Percentiles rank a stretch among this genome's conserved stretches.
These are phyloP conservation scores for Oreortyx pictus DNA, from an alignment of 2,797 vertebrate species.

Conservation along the genomic window DNA sequence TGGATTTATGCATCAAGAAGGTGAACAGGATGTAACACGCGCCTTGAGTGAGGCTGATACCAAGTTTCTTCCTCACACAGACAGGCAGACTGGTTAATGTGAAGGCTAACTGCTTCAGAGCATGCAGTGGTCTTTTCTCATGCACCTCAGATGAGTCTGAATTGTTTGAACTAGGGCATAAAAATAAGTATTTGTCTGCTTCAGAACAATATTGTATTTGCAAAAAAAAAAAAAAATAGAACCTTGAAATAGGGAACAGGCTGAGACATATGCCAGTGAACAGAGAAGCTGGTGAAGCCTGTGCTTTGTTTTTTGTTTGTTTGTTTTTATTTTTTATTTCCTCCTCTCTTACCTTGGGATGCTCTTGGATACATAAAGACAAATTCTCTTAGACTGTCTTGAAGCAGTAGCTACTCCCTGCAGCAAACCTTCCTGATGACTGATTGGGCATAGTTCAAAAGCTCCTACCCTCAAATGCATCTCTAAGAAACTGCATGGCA, in stretches of 20 bases:
- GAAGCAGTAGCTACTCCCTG: background rate
- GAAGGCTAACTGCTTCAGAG: background rate
- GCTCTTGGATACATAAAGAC: background rate
- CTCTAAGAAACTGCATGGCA: background rate
- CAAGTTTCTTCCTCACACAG: background rate
- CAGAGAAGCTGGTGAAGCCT: background rate
- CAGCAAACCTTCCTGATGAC: background rate
- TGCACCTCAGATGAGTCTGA: background rate
- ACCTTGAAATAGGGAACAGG: background rate
- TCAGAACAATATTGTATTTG: background rate
- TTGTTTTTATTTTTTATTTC: background rate
- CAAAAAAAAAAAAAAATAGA: background rate
- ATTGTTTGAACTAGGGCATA: background rate
- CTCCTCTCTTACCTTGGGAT: background rate
- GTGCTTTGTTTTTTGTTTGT: background rate
- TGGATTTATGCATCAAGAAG: background rate
- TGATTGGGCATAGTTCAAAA: background rate
- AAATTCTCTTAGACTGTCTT: background rate
- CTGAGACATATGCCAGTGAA: background rate
- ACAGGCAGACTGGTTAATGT: accelerated
- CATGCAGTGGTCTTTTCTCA: background rate
- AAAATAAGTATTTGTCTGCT: background rate
- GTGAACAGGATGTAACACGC: background rate
- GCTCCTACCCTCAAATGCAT: background rate
- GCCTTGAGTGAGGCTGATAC: background rate